phyloP scores from a whole-genome alignment of 2,113 vertebrate species.

The Rhynchomys soricoides region DNA sequence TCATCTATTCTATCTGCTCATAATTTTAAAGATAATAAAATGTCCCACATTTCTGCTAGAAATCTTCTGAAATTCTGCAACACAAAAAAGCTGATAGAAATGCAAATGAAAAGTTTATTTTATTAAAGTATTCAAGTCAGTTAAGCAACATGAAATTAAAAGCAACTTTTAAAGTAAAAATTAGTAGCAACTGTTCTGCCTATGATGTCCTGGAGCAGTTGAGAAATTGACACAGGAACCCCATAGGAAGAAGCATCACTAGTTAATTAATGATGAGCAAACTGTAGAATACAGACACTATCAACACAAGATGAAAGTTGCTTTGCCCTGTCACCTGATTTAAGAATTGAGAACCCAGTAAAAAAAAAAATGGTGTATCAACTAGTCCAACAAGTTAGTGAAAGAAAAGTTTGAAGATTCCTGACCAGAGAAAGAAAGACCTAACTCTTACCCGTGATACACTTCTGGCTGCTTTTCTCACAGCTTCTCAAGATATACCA shows the following conservation, averaged over 20 bases:
- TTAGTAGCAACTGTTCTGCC: not conserved
- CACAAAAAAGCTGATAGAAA: not conserved
- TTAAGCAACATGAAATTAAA: not conserved
- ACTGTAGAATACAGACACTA: not conserved
- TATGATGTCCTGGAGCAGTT: not conserved
- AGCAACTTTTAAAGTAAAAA: not conserved
- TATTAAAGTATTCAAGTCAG: not conserved
- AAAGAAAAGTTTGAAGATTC: not conserved
- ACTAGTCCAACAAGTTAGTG: not conserved
- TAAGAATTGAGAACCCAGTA: not conserved
- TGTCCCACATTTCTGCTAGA: not conserved
- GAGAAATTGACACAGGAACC: not conserved
- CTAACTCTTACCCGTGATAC: not conserved
- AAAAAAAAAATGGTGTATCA: not conserved
- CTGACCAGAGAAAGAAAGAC: not conserved
- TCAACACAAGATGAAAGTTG: not conserved
- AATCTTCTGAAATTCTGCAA: not conserved
- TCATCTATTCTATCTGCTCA: not conserved
- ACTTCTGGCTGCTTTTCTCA: not conserved
- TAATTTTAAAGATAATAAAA: not conserved
- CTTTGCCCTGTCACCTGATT: not conserved
- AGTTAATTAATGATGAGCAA: not conserved
- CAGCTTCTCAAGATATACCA: not conserved
- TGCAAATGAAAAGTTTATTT: conserved; percentile 21
- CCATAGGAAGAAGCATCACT: not conserved